Percentiles rank a stretch among this genome's conserved stretches.
These are phyloP conservation scores for Phoenicopterus ruber DNA, from an alignment of 2,113 vertebrate genomes.

Conservation along the genomic window DNA sequence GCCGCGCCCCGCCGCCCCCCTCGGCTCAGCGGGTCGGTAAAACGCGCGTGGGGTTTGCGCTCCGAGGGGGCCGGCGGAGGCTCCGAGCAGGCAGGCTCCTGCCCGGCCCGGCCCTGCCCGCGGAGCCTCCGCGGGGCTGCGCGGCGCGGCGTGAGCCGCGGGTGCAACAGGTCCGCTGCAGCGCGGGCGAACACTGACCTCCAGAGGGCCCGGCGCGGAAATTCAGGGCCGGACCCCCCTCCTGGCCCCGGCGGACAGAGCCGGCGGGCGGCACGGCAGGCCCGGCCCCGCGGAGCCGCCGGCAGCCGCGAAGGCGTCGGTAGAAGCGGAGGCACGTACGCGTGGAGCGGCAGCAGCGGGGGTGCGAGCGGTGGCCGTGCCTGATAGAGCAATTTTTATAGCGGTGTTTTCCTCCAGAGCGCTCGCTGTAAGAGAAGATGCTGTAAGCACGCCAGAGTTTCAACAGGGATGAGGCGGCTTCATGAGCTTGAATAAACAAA, in stretches of 20 bases:
- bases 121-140: conserved; percentile 37
- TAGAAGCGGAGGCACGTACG: not conserved
- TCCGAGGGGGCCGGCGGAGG: not conserved
- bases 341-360: not conserved
- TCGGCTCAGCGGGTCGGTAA: not conserved
- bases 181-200: conserved; percentile 52
- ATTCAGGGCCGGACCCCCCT: conserved; percentile 6
- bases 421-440: not conserved
- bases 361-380: not conserved
- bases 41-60: not conserved
- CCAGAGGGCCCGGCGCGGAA: conserved; percentile 44
- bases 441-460: fast-evolving
- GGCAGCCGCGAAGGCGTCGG: not conserved
- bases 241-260: not conserved
- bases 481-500: not conserved
- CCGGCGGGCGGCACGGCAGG: not conserved
- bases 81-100: not conserved
- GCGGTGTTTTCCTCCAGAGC: not conserved
- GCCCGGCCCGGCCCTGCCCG: conserved; percentile 11
- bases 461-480: fast-evolving
- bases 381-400: fast-evolving
- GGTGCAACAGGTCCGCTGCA: conserved; percentile 15
- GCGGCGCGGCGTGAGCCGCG: not conserved
- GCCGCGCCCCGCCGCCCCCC: not conserved
- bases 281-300: not conserved